These are phyloP conservation scores for Tapirus terrestris DNA, from an alignment of 2,113 vertebrate species.

Conservation along the genomic window DNA sequence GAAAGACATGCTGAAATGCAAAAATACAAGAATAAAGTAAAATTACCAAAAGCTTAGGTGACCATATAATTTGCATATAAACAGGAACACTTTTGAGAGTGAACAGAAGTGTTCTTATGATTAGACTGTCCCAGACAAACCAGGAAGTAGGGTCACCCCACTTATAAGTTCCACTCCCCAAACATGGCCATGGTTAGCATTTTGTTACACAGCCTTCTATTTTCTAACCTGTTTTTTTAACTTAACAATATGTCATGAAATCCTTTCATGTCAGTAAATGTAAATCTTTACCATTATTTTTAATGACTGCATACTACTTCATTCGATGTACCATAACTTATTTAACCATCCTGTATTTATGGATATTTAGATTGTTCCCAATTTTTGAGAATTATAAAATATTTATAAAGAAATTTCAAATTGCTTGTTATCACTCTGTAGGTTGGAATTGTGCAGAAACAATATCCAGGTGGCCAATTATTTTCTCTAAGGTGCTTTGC, in stretches of 20 bases:
- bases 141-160: neutral
- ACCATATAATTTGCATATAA: slow-evolving; percentile 9
- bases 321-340: neutral
- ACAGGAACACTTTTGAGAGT: neutral
- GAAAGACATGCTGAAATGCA: neutral
- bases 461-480: slow-evolving; percentile 27
- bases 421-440: neutral
- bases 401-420: slow-evolving; percentile 48
- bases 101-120: neutral
- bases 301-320: slow-evolving; percentile 20
- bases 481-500: slow-evolving; percentile 29
- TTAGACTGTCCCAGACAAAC: neutral
- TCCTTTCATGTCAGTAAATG: slow-evolving; percentile 23
- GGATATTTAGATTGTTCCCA: neutral
- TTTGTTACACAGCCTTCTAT: neutral
- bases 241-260: neutral
- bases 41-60: neutral
- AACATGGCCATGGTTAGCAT: neutral
- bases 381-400: slow-evolving; percentile 53
- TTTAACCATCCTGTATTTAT: neutral
- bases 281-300: slow-evolving; percentile 24
- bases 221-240: slow-evolving; percentile 50
- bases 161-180: neutral
- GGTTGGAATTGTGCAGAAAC: slow-evolving; percentile 18
- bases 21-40: slow-evolving; percentile 9